Conservation (phyloP, 37 sponge, comb jelly and placozoan genomes). For the Bolinopsis microptera region DNA sequence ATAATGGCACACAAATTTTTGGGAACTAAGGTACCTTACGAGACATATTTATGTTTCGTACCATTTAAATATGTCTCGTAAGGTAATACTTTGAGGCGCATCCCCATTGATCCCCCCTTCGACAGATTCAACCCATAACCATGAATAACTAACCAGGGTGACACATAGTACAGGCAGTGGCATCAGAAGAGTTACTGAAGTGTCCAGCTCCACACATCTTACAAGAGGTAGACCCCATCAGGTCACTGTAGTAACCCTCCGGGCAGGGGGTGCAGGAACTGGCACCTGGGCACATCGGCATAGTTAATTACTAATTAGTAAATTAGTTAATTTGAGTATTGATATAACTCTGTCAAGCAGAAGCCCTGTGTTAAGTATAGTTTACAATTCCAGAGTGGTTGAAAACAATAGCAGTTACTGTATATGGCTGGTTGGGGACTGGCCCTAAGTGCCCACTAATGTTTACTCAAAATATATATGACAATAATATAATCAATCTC, state of each 20-base stretch:
- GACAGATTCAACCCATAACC: too few relatives aligned
- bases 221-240: background rate
- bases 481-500: too few relatives aligned
- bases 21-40: too few relatives aligned
- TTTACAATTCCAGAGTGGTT: background rate
- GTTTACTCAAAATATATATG: too few relatives aligned
- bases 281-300: background rate
- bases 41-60: too few relatives aligned
- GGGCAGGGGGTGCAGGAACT: constrained; percentile 12
- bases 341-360: background rate
- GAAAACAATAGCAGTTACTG: too few relatives aligned
- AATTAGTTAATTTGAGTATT: background rate
- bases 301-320: background rate
- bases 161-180: constrained; percentile 58
- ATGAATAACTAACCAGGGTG: constrained; percentile 2
- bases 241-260: constrained; percentile 12
- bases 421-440: too few relatives aligned
- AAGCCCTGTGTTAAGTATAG: background rate
- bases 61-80: too few relatives aligned
- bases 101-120: too few relatives aligned
- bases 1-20: too few relatives aligned
- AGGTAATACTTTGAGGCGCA: too few relatives aligned
- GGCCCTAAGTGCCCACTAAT: too few relatives aligned
- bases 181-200: constrained; percentile 58
- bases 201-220: constrained; percentile 9